phyloP scores from a whole-genome alignment of 2,797 vertebrate species.

The Pogoniulus pusillus region DNA sequence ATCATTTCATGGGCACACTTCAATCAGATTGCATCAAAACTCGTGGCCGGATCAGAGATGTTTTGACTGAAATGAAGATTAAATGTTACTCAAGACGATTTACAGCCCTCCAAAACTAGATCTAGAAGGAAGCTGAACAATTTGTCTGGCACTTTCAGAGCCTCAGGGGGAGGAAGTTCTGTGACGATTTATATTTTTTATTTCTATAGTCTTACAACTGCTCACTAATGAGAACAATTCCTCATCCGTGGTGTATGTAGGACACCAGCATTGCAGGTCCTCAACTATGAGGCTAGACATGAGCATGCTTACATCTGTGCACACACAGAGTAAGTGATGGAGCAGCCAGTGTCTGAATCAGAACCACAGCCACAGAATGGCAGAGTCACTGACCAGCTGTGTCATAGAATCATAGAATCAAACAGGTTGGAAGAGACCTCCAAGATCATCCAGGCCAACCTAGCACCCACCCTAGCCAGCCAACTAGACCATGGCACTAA shows the following conservation, averaged over 20 bases:
- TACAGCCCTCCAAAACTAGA: background rate
- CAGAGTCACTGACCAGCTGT: background rate
- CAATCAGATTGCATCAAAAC: constrained; percentile 41
- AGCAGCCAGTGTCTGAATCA: background rate
- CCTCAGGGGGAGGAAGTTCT: background rate
- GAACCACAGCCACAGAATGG: background rate
- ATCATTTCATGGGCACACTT: constrained; percentile 62
- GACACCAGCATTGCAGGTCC: background rate
- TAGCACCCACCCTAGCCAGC: too few species aligned
- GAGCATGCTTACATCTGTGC: background rate
- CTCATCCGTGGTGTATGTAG: background rate
- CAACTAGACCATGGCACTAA: too few species aligned
- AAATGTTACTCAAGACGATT: background rate
- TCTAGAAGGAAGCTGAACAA: background rate
- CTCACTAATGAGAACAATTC: constrained; percentile 30
- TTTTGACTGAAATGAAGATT: constrained; percentile 38
- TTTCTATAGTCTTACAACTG: background rate
- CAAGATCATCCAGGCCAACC: too few species aligned
- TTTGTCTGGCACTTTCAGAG: constrained; percentile 24
- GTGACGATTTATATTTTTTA: background rate
- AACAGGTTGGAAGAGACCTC: too few species aligned
- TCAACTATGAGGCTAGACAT: background rate
- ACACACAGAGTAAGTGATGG: background rate
- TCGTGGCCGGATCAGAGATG: background rate
- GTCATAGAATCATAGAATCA: too few species aligned